phyloP scores from a whole-genome alignment of 2,888 invertebrate genomes.

The Ligdia adustata region DNA sequence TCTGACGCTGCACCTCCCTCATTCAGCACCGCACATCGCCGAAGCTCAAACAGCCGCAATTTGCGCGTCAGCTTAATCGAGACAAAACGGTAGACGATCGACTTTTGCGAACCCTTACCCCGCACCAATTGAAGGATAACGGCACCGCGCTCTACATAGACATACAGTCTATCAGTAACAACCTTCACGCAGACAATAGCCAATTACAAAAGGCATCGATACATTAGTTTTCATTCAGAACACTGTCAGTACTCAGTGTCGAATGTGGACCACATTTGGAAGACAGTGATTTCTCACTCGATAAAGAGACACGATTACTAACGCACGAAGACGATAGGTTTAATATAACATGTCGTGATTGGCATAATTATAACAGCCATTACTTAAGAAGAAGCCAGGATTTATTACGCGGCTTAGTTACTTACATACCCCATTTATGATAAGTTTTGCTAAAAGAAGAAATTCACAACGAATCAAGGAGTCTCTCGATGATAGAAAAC shows the following conservation, averaged over 20 bases:
- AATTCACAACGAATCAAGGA: no score
- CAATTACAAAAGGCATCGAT: constrained; percentile 21
- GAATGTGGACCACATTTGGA: constrained; percentile 9
- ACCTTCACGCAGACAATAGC: constrained; percentile 24
- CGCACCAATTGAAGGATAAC: constrained; percentile 38
- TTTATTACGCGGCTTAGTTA: no score
- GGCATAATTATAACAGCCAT: background rate
- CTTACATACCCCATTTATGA: no score
- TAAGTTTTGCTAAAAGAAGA: no score
- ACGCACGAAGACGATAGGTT: background rate
- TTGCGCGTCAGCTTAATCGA: constrained; percentile 52
- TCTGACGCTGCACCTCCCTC: constrained; percentile 23
- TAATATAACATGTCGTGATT: background rate
- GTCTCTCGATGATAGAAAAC: no score
- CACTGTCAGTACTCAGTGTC: background rate
- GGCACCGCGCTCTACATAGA: constrained; percentile 32
- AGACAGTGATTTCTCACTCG: constrained; percentile 1
- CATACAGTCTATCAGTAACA: constrained; percentile 30
- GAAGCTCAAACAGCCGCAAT: constrained; percentile 50
- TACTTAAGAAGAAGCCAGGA: no score
- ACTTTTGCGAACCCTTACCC: constrained; percentile 48
- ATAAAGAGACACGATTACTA: constrained; percentile 8
- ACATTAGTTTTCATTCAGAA: constrained; percentile 7
- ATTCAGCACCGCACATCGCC: constrained; percentile 33
- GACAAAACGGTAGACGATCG: constrained; percentile 46